phyloP scores from a whole-genome alignment of 2,797 vertebrate genomes.

The Phalanger gymnotis region DNA sequence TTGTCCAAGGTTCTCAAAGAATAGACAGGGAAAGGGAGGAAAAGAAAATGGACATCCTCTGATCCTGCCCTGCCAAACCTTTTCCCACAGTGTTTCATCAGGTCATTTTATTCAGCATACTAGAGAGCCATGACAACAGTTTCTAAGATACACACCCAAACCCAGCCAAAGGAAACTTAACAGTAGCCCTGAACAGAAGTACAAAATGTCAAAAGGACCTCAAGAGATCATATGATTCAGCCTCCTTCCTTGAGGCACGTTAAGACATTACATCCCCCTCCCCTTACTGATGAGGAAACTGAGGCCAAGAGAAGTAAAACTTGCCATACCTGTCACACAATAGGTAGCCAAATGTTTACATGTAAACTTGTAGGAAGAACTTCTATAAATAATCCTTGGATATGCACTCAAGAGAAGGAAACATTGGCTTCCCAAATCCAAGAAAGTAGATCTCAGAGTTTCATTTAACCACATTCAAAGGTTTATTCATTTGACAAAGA shows the following conservation, averaged over 20 bases:
- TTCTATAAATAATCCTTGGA: not conserved
- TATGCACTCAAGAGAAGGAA: not conserved
- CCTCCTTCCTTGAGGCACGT: not conserved
- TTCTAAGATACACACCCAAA: not conserved
- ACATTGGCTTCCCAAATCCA: not conserved
- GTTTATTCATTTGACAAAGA: not conserved
- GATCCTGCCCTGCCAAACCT: not conserved
- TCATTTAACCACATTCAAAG: not conserved
- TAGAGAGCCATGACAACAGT: conserved; percentile 54
- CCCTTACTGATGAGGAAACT: not conserved
- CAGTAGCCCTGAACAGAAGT: conserved; percentile 5
- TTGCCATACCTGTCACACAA: not conserved
- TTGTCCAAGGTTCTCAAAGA: not conserved
- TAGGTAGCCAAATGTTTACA: not conserved
- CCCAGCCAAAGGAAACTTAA: conserved; percentile 18
- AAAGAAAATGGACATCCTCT: not conserved
- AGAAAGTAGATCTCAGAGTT: not conserved
- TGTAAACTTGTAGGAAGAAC: not conserved
- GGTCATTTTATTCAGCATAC: not conserved
- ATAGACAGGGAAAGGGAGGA: not conserved
- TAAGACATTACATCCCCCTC: not conserved
- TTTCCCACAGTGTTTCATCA: not conserved
- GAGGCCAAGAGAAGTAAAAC: not conserved
- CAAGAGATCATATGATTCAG: not conserved
- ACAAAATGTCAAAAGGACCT: not conserved